Conservation (phyloP, 2,888 invertebrate genomes). For the Aleiodes leptofemur region DNA sequence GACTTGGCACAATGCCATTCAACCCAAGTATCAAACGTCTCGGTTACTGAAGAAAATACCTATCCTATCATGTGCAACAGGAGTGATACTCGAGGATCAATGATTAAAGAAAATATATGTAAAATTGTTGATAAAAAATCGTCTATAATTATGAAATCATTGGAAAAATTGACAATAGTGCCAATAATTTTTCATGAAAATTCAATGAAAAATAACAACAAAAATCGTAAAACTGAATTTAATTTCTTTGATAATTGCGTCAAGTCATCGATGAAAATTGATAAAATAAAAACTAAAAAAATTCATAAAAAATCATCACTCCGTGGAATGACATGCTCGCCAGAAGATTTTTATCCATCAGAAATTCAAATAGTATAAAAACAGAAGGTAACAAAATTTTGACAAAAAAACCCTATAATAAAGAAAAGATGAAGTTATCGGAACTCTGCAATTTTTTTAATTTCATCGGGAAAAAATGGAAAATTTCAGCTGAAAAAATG, state of each 20-base stretch:
- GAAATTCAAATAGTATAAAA: background rate
- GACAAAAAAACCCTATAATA: background rate
- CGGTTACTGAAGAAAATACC: background rate
- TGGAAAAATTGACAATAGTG: constrained; percentile 11
- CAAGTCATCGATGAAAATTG: background rate
- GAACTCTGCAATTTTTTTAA: no score
- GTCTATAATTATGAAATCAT: no score
- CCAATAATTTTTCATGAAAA: constrained; percentile 14
- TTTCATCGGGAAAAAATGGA: no score
- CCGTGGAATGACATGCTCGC: constrained; percentile 38
- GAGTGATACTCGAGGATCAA: background rate
- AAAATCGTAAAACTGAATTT: background rate
- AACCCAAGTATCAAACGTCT: background rate
- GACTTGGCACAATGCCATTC: constrained; percentile 12
- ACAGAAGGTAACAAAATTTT: background rate
- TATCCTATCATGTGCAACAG: background rate
- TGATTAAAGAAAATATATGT: background rate
- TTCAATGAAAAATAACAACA: background rate
- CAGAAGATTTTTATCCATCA: constrained; percentile 33
- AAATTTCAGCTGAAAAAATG: no score
- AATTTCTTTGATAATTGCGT: background rate
- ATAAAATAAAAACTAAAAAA: background rate
- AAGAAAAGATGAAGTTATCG: background rate
- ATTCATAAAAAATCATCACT: background rate
- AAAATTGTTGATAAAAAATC: background rate